A percentile compares a stretch with the other conserved stretches of the same genome.
These are phyloP conservation scores for Columba livia DNA, from an alignment of 2,113 vertebrate species.

Conservation along the genomic window DNA sequence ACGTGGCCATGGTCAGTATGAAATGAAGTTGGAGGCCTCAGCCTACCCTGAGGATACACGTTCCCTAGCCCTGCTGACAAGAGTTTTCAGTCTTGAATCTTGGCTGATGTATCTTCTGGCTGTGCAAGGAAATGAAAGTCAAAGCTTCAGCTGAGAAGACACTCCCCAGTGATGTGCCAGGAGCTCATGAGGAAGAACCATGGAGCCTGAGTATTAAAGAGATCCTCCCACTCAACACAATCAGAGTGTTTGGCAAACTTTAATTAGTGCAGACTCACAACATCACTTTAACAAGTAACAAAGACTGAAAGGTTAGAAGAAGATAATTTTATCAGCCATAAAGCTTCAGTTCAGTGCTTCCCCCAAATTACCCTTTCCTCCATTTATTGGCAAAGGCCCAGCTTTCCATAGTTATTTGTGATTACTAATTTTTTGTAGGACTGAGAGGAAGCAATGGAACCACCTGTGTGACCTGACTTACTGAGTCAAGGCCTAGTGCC, in stretches of 20 bases:
- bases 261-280: background rate
- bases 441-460: background rate
- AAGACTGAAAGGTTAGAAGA: background rate
- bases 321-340: background rate
- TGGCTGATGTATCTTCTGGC: background rate
- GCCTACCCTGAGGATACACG: background rate
- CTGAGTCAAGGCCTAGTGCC: background rate
- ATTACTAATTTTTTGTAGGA: background rate
- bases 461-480: background rate
- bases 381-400: background rate
- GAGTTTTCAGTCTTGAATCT: background rate
- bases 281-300: background rate
- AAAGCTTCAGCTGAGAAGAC: background rate
- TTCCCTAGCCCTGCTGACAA: background rate
- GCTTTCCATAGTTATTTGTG: background rate
- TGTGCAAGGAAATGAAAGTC: background rate
- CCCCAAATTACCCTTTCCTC: background rate
- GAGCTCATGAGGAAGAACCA: background rate
- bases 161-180: background rate
- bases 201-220: background rate
- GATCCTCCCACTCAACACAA: background rate
- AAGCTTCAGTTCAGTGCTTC: background rate
- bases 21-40: background rate
- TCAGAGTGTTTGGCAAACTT: background rate
- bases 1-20: rapidly evolving